These are phyloP conservation scores for Progne subis DNA, from an alignment of 2,113 vertebrate species.

Conservation along the genomic window DNA sequence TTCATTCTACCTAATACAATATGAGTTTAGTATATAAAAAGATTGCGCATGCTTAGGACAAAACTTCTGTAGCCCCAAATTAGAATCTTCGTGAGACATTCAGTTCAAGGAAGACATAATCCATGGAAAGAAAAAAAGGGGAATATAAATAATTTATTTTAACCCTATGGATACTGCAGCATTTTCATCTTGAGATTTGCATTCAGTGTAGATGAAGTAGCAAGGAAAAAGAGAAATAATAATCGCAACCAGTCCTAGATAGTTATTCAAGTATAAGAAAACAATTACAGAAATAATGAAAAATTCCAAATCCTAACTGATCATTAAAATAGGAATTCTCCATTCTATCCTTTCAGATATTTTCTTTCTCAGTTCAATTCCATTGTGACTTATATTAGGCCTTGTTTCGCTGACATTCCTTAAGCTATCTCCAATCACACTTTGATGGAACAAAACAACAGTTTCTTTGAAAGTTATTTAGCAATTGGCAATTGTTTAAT, in stretches of 20 bases:
- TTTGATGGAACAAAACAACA: conserved; percentile 17
- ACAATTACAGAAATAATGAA: neutral
- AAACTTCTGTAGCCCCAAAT: conserved; percentile 35
- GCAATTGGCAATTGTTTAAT: conserved; percentile 19
- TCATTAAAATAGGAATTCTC: neutral
- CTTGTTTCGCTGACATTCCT: neutral
- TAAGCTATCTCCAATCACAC: neutral
- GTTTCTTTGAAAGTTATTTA: conserved; percentile 22
- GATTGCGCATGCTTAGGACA: conserved; percentile 4
- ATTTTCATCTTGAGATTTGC: neutral
- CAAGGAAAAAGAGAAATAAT: neutral
- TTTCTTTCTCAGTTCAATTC: neutral
- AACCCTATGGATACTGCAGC: neutral
- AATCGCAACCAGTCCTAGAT: neutral
- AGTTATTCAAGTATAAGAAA: neutral
- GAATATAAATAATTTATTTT: neutral
- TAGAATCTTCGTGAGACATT: conserved; percentile 24
- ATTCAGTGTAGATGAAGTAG: neutral
- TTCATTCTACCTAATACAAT: conserved; percentile 63
- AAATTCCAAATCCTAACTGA: conserved; percentile 2
- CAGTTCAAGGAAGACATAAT: neutral
- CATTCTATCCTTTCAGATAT: neutral
- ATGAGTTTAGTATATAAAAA: conserved; percentile 58
- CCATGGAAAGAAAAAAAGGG: neutral
- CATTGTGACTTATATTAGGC: neutral